These are phyloP conservation scores for Craniophora ligustri DNA, from an alignment of 2,888 invertebrate genomes.

Conservation along the genomic window DNA sequence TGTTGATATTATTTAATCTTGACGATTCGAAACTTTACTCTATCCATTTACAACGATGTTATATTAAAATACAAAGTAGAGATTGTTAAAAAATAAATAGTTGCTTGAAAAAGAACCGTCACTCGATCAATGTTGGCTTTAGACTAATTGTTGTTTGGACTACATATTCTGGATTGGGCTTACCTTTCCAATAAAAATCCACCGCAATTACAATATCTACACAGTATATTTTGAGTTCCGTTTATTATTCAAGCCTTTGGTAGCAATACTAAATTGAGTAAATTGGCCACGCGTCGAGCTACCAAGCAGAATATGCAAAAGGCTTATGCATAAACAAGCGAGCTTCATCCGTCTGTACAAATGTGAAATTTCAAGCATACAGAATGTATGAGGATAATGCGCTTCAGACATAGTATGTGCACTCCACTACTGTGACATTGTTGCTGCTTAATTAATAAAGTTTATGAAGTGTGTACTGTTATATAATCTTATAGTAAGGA, in stretches of 20 bases:
- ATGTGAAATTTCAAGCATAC: slow-evolving; percentile 33
- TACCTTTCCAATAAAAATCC: slow-evolving; percentile 11
- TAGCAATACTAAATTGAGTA: slow-evolving; percentile 48
- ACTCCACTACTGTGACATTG: slow-evolving; percentile 6
- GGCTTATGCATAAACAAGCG: slow-evolving; percentile 62
- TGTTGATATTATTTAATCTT: no score
- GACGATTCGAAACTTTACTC: no score
- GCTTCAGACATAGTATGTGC: slow-evolving; percentile 15
- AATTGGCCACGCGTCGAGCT: slow-evolving; percentile 44
- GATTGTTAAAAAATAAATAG: neutral
- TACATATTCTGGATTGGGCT: neutral
- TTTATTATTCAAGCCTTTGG: slow-evolving; percentile 45
- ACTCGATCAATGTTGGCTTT: slow-evolving; percentile 1
- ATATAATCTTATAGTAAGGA: neutral
- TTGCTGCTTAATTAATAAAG: slow-evolving; percentile 36
- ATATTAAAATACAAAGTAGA: neutral
- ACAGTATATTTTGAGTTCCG: slow-evolving; percentile 32
- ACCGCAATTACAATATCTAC: slow-evolving; percentile 36
- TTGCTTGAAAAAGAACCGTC: slow-evolving; percentile 7
- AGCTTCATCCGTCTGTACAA: slow-evolving; percentile 24
- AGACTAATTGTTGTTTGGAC: slow-evolving; percentile 25
- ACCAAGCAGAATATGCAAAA: slow-evolving; percentile 57
- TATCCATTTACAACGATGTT: no score
- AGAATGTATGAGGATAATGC: slow-evolving; percentile 16
- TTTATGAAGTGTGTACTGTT: slow-evolving; percentile 12